Evolutionary conservation across 2,113 vertebrate species (phyloP), one percentile per base, ranked within the genome.

Genomic region (Nansenia antarctica): DNA sequence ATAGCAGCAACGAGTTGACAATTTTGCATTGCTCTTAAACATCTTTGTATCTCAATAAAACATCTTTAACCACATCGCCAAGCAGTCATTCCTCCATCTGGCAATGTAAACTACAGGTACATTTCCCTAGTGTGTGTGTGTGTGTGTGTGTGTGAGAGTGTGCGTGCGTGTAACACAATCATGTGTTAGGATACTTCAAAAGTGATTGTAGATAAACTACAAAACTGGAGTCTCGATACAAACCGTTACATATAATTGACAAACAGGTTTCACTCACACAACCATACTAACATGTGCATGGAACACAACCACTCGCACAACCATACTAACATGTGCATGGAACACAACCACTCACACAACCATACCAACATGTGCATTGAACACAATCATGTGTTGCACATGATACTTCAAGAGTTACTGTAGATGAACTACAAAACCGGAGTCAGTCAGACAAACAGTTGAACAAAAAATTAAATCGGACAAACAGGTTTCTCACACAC

Each of bases 351-450:
- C 9, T 24, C 62, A 65, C 62, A 49, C 62, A 49, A n/a, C 29
- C 31, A 59, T 24, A 37, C 37, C 15, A 58, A 39, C 2, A 42
- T 12, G 37, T 18, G 26, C 55, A 29, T 57, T 11, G 14, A 53
- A 53, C 49, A 20, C 22, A n/a, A n/a, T n/a, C 22, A 24, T 53
- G 18, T 22, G 57, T 22, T 32, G 34, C 22, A 9, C 63, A 65
- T 75, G 47, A 62, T 69, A 76, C 87, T 89, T 90, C 86, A 83
- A 65, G 74, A 77, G 47, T 77, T 45, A 69, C 85, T 87, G 89
- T 83, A 89, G 89, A 30, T 70, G 65, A 86, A 71, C 87, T 82
- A 87, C 89, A 88, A 76, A 58, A 67, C 77, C 87, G 85, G 87
- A 90, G 89, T 89, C 89, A 62, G 12, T 22, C 30, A 60, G 59